Conservation (phyloP, 2,113 vertebrate genomes). For the Excalfactoria chinensis region DNA sequence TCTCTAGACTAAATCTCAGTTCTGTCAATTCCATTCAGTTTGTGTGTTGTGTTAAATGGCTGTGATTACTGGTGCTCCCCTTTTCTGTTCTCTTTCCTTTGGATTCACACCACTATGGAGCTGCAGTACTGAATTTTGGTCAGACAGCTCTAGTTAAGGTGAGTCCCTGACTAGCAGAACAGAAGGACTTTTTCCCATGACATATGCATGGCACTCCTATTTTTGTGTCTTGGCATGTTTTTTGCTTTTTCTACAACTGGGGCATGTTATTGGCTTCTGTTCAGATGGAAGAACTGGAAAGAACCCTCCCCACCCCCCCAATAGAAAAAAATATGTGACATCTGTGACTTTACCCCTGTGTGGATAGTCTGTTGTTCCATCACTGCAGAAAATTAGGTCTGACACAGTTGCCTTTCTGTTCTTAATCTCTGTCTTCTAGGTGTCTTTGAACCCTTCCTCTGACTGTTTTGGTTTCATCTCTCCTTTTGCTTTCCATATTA, state of each 20-base stretch:
- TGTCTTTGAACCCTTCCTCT: not conserved
- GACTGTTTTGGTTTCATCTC: not conserved
- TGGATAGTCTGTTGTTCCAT: not conserved
- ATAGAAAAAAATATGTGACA: not conserved
- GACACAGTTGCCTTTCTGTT: not conserved
- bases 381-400: not conserved
- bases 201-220: rapidly evolving
- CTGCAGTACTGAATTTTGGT: not conserved
- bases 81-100: not conserved
- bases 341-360: not conserved
- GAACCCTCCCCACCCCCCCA: not conserved
- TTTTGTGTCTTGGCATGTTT: not conserved
- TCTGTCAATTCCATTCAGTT: not conserved
- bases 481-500: not conserved
- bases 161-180: not conserved
- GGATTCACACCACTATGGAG: rapidly evolving
- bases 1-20: not conserved
- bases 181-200: not conserved
- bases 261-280: not conserved
- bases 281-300: not conserved
- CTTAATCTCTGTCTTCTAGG: not conserved
- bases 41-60: not conserved
- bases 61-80: not conserved
- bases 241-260: not conserved
- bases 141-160: not conserved